A percentile compares a stretch with the other conserved stretches of the same genome.
Evolutionary conservation across 2,888 invertebrate species (phyloP).

Genomic region (Crioceris asparagi): DNA sequence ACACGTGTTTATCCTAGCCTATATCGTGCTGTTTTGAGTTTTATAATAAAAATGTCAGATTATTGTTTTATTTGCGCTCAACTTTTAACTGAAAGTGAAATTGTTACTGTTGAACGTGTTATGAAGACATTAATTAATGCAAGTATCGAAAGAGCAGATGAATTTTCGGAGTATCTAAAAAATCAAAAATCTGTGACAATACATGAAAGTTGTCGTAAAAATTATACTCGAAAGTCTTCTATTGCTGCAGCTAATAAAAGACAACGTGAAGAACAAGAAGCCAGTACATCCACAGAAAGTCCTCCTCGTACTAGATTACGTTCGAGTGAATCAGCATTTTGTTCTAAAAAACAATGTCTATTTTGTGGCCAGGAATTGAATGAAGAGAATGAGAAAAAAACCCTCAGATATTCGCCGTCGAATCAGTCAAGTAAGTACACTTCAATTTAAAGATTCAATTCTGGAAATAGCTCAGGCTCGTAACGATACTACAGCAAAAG

Average conservation of each 20-base stretch:
- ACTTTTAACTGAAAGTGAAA: conserved; percentile 25
- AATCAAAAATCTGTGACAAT: conserved; percentile 4
- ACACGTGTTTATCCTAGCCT: conserved; percentile 6
- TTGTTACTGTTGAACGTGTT: conserved; percentile 23
- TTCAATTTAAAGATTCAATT: conserved; percentile 20
- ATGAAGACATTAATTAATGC: conserved; percentile 17
- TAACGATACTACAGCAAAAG: conserved; percentile 22
- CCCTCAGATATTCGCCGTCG: conserved; percentile 18
- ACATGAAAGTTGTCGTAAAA: conserved; percentile 5
- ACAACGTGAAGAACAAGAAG: conserved; percentile 6
- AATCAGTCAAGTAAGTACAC: conserved; percentile 23
- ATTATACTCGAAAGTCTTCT: conserved; percentile 7
- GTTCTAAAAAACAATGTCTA: conserved; percentile 24
- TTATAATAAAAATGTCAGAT: conserved; percentile 9
- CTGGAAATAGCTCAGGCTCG: conserved; percentile 18
- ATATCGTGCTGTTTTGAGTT: conserved; percentile 3
- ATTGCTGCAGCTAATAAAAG: conserved; percentile 7
- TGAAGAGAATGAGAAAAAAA: conserved; percentile 29
- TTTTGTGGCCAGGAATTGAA: conserved; percentile 31
- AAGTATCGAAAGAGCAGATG: conserved; percentile 14
- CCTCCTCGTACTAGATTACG: conserved; percentile 25
- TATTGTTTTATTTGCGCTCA: conserved; percentile 26
- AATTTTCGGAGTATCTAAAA: conserved; percentile 7
- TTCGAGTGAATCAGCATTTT: conserved; percentile 25
- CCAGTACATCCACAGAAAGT: conserved; percentile 12